These are phyloP conservation scores for Tragulus kanchil DNA, from an alignment of 2,113 vertebrate species.

Conservation along the genomic window DNA sequence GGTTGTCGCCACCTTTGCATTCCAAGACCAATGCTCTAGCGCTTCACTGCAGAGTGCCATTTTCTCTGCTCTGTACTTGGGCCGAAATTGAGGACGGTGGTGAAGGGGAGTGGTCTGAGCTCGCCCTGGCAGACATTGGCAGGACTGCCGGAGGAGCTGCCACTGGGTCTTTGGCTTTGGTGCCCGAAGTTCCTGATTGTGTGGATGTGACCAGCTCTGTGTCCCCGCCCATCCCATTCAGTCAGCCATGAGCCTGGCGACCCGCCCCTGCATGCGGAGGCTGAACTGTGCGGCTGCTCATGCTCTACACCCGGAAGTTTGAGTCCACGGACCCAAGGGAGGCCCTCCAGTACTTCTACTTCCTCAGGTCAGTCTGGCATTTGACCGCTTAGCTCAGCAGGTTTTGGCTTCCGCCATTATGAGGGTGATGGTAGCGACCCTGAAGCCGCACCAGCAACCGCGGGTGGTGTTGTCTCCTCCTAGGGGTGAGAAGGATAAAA, in stretches of 20 bases:
- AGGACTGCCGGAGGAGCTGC: neutral
- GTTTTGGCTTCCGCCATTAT: neutral
- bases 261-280: constrained; percentile 92
- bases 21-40: neutral
- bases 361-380: constrained; percentile 91
- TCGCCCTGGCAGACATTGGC: neutral
- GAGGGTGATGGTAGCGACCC: neutral
- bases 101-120: neutral
- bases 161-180: neutral
- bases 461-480: neutral
- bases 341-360: constrained; percentile 99
- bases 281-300: constrained; percentile 97
- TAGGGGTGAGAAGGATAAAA: constrained; percentile 98
- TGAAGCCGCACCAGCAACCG: neutral
- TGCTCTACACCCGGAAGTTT: constrained; percentile 99
- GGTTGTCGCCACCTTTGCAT: neutral
- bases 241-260: constrained; percentile 96
- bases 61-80: neutral
- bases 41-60: neutral
- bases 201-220: constrained; percentile 55
- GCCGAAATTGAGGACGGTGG: neutral
- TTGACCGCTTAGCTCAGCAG: neutral
- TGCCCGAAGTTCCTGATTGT: neutral
- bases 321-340: constrained; percentile 98
- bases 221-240: constrained; percentile 57